Conservation (phyloP, 2,113 vertebrate species). For the Rhynchopsitta pachyrhyncha region DNA sequence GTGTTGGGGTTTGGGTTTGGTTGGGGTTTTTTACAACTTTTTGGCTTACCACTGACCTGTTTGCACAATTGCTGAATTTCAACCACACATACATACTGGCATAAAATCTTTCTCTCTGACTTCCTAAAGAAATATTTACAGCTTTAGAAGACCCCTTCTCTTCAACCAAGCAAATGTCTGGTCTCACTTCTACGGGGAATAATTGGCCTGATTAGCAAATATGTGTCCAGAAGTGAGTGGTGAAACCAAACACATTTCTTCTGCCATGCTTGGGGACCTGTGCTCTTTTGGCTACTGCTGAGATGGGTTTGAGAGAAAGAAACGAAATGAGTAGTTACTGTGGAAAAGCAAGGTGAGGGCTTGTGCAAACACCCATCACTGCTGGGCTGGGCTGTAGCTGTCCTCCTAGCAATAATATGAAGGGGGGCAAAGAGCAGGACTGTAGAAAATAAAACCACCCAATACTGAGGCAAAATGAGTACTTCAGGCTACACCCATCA, state of each 20-base stretch:
- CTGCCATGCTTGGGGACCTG: accelerated
- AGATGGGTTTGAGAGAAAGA: neutral
- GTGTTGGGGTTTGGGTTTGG: neutral
- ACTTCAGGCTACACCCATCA: accelerated
- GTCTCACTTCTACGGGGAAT: accelerated
- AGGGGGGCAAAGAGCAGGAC: neutral
- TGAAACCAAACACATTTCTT: neutral
- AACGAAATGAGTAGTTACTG: accelerated
- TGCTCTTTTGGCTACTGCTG: neutral
- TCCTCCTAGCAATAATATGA: accelerated
- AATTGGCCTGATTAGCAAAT: neutral
- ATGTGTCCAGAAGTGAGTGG: neutral
- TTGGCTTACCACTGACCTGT: neutral
- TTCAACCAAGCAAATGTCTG: neutral
- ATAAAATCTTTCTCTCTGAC: neutral
- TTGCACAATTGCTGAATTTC: neutral
- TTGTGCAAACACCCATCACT: neutral
- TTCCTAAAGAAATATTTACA: neutral
- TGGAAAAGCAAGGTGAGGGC: neutral
- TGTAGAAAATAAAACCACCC: neutral
- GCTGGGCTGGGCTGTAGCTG: neutral
- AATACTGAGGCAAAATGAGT: accelerated
- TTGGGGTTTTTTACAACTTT: neutral
- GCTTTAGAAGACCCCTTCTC: neutral
- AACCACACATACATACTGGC: accelerated